Evolutionary conservation across 2,888 invertebrate genomes (phyloP).

Genomic region (Epirrhoe tristata): DNA sequence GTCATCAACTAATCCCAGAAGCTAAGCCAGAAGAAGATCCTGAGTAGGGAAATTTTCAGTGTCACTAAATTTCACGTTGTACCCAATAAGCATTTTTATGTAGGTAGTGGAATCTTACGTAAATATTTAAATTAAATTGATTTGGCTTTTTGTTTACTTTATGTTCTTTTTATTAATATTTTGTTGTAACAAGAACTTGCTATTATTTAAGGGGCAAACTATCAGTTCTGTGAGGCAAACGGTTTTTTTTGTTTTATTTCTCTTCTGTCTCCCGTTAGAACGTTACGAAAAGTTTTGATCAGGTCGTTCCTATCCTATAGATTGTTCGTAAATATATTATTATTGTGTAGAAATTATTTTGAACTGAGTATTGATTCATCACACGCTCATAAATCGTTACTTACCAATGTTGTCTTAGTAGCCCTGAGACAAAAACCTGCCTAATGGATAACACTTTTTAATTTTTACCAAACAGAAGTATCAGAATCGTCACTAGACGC

Average conservation of each 20-base stretch:
- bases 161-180: background rate
- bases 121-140: slow-evolving; percentile 16
- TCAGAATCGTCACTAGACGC: slow-evolving; percentile 63
- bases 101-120: background rate
- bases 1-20: slow-evolving; percentile 26
- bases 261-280: no score
- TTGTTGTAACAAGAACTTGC: background rate
- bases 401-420: no score
- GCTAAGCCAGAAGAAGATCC: slow-evolving; percentile 36
- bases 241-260: no score
- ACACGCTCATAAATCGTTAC: no score
- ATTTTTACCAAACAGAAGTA: slow-evolving; percentile 51
- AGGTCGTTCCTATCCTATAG: no score
- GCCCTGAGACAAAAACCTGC: background rate
- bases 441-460: slow-evolving; percentile 19
- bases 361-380: no score
- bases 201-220: no score
- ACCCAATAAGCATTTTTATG: background rate
- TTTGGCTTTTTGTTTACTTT: background rate
- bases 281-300: no score
- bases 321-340: no score
- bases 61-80: slow-evolving; percentile 17
- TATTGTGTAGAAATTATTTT: no score
- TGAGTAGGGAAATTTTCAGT: slow-evolving; percentile 29
- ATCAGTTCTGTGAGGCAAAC: no score